Conservation (phyloP, 2,888 invertebrate species). For the Lumbricus terrestris region DNA sequence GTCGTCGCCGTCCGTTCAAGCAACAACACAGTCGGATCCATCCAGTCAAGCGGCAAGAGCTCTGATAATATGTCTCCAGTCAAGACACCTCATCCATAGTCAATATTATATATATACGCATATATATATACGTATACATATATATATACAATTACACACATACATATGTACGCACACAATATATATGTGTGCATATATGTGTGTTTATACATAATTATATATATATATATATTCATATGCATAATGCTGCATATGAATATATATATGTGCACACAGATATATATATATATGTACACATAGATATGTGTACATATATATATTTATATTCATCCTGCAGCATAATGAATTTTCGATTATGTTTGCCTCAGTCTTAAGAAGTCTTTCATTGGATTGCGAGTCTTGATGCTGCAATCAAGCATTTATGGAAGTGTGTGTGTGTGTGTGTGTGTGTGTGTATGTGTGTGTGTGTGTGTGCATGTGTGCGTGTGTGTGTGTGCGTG, state of each 20-base stretch:
- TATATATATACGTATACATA: background rate
- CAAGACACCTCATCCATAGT: background rate
- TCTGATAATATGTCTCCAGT: background rate
- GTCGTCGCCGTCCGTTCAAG: background rate
- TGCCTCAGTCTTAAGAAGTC: background rate
- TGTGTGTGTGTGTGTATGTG: too few relatives aligned
- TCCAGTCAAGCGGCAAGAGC: background rate
- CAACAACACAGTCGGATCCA: background rate
- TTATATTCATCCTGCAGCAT: background rate
- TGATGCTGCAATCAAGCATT: too few relatives aligned
- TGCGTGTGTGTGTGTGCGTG: background rate
- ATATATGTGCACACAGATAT: background rate
- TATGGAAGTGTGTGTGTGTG: too few relatives aligned
- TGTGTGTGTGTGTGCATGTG: too few relatives aligned
- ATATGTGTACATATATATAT: background rate
- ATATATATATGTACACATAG: background rate
- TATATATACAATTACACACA: background rate
- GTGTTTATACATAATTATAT: background rate
- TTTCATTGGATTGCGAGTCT: too few relatives aligned
- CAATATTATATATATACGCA: background rate
- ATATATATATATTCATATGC: background rate
- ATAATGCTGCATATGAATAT: background rate
- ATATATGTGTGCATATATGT: background rate
- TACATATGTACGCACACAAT: background rate
- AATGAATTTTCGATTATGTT: background rate